Evolutionary conservation across 1,140 invertebrate species (phyloP), one percentile per base, ranked within the genome.

Genomic region (Pachypeltis micranthus): DNA sequence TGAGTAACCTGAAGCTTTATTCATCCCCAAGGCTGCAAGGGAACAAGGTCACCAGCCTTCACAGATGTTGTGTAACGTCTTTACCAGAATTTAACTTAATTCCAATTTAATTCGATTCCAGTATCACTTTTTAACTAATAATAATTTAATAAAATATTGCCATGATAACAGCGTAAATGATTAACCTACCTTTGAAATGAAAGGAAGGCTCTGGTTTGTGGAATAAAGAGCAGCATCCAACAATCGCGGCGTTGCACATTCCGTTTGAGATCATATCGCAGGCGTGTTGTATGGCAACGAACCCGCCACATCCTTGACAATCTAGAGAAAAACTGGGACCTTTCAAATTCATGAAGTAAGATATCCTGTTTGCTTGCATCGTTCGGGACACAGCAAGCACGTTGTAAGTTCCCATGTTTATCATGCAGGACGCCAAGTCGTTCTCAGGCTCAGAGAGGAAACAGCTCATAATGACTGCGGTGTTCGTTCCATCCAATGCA

Each of bases 251-350:
- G 66, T 88, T 84, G 70, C 81, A 84, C 63, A 82, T 76, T 1
- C 82, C 83, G 55, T 75, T 76, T 60, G 79, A 73, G 23, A 90
- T 83, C 25, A 81, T 78, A 51, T 77, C 72, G 29, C 83, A 76
- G 16, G 84, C 87, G 64, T 83, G 75, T 67, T 81, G 74, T n/a
- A 90, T 68, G 7, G 84, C 83, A 67, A 86, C 73, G 16, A 86
- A 73, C 66, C 84, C 84, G 3, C 84, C 84, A 2, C 83, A 80
- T 76, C 85, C 89, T 14, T 84, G 84, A 26, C 83, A 83, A 70
- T 89, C 86, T 39, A 86, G 78, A 1, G 81, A 75, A 69, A 79
- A 86, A 71, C 84, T 86, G 0, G 86, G 86, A 63, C 86, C 44
- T 55, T 16, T 62, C 14, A 56, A 16, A 34, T 34, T 62, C 28